Conservation (phyloP, 2,113 vertebrate genomes). For the Nettapus auritus region DNA sequence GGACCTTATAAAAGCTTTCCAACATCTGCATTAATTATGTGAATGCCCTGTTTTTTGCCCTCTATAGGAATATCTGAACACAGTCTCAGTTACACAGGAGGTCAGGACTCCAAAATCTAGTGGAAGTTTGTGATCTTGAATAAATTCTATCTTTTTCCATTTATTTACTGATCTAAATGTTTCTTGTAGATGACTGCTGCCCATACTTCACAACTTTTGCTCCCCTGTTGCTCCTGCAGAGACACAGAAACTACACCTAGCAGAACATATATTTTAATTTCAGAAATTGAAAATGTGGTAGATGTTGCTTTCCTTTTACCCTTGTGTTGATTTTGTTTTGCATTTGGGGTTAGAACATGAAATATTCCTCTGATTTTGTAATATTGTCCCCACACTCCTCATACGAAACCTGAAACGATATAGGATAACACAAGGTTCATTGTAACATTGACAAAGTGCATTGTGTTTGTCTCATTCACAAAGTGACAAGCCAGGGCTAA, state of each 20-base stretch:
- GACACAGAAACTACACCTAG: not conserved
- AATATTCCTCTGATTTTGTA: not conserved
- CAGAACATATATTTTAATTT: not conserved
- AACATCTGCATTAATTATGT: slow-evolving; percentile 44
- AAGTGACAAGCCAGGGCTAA: not conserved
- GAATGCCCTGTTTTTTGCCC: not conserved
- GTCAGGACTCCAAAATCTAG: not conserved
- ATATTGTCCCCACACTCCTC: fast-evolving
- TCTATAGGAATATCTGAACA: not conserved
- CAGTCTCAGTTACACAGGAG: not conserved
- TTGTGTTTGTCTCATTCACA: not conserved
- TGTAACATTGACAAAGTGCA: not conserved
- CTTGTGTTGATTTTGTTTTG: not conserved
- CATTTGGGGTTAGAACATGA: not conserved
- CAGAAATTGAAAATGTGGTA: not conserved
- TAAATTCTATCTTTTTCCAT: not conserved
- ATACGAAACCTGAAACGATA: not conserved
- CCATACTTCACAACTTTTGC: not conserved
- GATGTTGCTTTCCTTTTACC: not conserved
- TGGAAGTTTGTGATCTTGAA: not conserved
- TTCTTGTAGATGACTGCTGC: not conserved
- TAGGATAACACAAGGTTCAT: not conserved
- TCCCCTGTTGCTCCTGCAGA: not conserved
- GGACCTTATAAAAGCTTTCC: slow-evolving; percentile 16
- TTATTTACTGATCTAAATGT: not conserved